These are phyloP conservation scores for Plotosus lineatus DNA, from an alignment of 2,113 vertebrate species.

Conservation along the genomic window DNA sequence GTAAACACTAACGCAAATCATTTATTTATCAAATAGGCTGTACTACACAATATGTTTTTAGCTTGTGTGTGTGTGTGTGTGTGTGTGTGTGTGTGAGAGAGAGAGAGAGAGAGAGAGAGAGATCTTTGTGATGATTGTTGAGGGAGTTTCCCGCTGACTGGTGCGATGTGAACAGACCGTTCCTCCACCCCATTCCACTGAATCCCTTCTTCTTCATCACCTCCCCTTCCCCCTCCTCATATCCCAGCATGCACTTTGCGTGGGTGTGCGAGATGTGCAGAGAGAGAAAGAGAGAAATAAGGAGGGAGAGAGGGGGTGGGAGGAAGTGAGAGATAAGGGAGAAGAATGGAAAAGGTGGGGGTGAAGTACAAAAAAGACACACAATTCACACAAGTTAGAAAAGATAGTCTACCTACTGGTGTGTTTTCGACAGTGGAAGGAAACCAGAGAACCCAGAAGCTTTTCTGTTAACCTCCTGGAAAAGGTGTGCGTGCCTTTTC, in stretches of 20 bases:
- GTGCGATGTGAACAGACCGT: not conserved
- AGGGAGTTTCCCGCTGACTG: not conserved
- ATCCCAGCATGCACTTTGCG: constrained; percentile 48
- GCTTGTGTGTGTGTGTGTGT: not conserved
- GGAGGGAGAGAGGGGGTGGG: constrained; percentile 5
- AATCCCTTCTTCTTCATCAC: constrained; percentile 49
- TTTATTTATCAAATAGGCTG: not conserved
- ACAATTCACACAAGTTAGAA: not conserved
- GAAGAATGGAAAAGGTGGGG: not conserved
- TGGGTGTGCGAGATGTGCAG: constrained; percentile 41
- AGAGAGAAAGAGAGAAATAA: constrained; percentile 13
- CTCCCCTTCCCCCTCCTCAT: constrained; percentile 37
- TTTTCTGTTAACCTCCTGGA: not conserved
- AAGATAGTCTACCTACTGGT: not conserved
- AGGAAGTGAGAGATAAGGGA: constrained; percentile 30
- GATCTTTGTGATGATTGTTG: not conserved
- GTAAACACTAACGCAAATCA: too few species aligned
- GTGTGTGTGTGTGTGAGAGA: not conserved
- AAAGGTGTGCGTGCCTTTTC: too few species aligned
- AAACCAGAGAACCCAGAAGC: not conserved
- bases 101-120: not conserved
- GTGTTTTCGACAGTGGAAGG: not conserved
- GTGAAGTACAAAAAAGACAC: not conserved
- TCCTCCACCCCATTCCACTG: constrained; percentile 31
- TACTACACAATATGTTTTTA: not conserved